Conservation (phyloP, 2,797 vertebrate species). For the Sebastolobus alascanus region DNA sequence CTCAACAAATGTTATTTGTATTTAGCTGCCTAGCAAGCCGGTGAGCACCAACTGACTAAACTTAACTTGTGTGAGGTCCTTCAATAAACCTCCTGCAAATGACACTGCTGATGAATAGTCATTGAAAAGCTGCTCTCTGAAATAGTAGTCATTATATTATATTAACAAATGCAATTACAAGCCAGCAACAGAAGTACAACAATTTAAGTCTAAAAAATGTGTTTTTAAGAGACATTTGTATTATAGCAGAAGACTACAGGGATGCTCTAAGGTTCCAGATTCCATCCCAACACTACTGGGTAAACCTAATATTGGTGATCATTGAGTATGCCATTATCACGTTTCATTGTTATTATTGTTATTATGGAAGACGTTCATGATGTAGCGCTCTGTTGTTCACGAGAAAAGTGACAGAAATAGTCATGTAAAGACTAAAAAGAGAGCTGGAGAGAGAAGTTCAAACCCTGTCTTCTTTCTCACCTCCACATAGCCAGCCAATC, state of each 20-base stretch:
- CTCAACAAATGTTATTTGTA: slow-evolving; percentile 18
- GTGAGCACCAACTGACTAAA: not conserved
- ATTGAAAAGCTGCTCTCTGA: not conserved
- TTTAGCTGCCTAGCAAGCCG: not conserved
- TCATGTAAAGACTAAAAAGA: not conserved
- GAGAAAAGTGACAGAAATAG: not conserved
- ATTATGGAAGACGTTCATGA: not conserved
- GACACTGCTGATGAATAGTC: not conserved
- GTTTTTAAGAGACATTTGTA: not conserved
- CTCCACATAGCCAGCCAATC: not conserved
- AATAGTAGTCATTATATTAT: not conserved
- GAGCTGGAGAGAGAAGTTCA: not conserved
- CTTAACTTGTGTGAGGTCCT: not conserved
- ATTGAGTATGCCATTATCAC: no score
- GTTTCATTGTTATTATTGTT: not conserved
- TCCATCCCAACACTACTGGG: not conserved
- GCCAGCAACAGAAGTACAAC: not conserved
- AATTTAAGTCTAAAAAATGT: not conserved
- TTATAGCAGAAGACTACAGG: not conserved
- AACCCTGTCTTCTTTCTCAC: not conserved
- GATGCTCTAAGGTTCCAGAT: not conserved
- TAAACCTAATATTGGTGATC: not conserved
- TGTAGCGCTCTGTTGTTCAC: not conserved
- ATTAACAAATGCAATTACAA: not conserved
- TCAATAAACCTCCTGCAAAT: not conserved